Conservation (phyloP, 2,113 vertebrate genomes). For the Chloropsis cyanopogon region DNA sequence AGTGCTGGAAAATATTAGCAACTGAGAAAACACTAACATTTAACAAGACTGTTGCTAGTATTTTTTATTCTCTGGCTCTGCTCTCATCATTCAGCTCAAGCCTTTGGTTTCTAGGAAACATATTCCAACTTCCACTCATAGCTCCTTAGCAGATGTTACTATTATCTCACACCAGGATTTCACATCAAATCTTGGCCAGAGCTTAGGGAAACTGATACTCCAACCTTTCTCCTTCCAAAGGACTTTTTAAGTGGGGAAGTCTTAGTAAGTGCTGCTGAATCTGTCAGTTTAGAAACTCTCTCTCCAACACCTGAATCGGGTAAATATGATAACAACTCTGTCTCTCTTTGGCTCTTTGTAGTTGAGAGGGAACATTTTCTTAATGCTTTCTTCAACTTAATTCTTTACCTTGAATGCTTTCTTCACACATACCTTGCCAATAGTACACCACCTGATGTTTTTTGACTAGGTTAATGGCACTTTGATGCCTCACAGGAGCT, state of each 20-base stretch:
- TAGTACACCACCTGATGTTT: background rate
- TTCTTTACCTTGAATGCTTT: background rate
- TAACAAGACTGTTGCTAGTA: background rate
- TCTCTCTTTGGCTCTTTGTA: background rate
- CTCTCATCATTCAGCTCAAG: background rate
- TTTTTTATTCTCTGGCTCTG: background rate
- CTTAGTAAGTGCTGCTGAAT: background rate
- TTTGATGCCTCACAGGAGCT: background rate
- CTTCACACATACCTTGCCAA: background rate
- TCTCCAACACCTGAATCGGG: accelerated
- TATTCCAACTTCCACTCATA: background rate
- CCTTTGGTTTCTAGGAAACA: constrained; percentile 40
- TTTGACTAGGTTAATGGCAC: background rate
- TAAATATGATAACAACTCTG: background rate
- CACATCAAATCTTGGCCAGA: background rate
- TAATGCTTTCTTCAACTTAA: background rate
- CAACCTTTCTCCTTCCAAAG: background rate
- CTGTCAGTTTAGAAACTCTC: background rate
- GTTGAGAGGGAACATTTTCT: background rate
- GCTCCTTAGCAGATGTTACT: constrained; percentile 14
- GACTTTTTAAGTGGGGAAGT: background rate
- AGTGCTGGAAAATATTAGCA: background rate
- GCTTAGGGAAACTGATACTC: background rate
- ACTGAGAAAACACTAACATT: background rate
- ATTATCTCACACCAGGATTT: background rate